Evolutionary conservation across 1,140 invertebrate genomes (phyloP).

Genomic region (Lepidostoma basale): DNA sequence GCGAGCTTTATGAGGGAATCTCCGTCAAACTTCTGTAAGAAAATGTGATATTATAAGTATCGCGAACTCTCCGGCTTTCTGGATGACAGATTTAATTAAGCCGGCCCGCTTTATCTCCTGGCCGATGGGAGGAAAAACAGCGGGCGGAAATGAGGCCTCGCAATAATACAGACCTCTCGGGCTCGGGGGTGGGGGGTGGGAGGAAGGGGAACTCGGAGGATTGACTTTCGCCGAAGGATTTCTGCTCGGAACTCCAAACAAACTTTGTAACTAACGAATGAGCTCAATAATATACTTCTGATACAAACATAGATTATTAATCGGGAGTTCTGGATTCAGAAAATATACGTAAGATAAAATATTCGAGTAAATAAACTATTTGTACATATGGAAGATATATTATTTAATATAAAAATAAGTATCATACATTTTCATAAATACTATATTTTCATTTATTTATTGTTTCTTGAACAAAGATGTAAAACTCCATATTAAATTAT

Average conservation of each 20-base stretch:
- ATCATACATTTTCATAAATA: too few species aligned
- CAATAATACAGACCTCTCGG: conserved; percentile 16
- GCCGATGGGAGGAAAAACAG: conserved; percentile 15
- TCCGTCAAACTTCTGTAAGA: not conserved
- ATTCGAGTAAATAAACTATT: too few species aligned
- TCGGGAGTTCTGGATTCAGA: too few species aligned
- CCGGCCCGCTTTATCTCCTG: conserved; percentile 9
- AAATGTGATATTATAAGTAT: conserved; percentile 28
- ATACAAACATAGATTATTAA: not conserved
- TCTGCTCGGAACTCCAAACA: not conserved
- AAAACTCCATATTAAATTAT: too few species aligned
- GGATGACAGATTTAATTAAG: conserved; percentile 42
- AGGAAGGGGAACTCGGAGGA: not conserved
- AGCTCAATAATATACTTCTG: not conserved
- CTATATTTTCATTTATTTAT: too few species aligned
- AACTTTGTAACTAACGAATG: not conserved
- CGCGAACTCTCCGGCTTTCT: conserved; percentile 16
- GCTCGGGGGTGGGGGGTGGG: not conserved
- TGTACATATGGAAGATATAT: too few species aligned
- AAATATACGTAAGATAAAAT: too few species aligned
- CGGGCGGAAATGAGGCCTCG: conserved; percentile 20
- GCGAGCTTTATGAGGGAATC: conserved; percentile 8
- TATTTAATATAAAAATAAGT: too few species aligned
- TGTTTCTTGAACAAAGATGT: too few species aligned
- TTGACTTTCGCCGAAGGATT: not conserved